Conservation (phyloP, 2,888 invertebrate species). For the Eugnorisma glareosa region DNA sequence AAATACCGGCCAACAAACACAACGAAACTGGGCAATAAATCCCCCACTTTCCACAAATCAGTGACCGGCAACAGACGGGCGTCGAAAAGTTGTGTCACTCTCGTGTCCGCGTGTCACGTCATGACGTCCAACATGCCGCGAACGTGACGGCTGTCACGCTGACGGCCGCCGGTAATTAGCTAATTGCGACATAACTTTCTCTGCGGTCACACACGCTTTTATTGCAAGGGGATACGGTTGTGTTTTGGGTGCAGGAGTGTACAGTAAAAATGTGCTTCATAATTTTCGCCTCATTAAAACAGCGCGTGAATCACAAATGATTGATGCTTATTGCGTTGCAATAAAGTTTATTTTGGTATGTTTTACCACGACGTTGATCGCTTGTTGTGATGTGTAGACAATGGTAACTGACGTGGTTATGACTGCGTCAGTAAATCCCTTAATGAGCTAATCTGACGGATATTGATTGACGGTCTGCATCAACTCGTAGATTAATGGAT, state of each 20-base stretch:
- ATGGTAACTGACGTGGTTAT: constrained; percentile 72
- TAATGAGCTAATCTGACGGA: constrained; percentile 80
- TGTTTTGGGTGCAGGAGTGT: neutral
- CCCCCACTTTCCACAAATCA: constrained; percentile 69
- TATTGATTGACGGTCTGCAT: constrained; percentile 74
- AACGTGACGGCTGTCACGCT: constrained; percentile 68
- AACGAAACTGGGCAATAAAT: constrained; percentile 55
- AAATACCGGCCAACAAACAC: constrained; percentile 54
- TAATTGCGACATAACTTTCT: constrained; percentile 78
- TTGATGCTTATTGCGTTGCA: constrained; percentile 67
- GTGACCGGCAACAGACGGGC: constrained; percentile 76
- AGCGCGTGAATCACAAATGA: constrained; percentile 68
- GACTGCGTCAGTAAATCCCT: constrained; percentile 74
- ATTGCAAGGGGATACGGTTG: constrained; percentile 16
- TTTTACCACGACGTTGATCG: constrained; percentile 66
- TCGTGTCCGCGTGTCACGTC: constrained; percentile 74
- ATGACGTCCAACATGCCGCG: constrained; percentile 58
- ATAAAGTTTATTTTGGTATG: constrained; percentile 69
- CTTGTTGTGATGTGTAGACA: constrained; percentile 70
- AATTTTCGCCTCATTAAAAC: constrained; percentile 78
- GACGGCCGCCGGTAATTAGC: constrained; percentile 80
- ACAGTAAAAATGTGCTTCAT: constrained; percentile 56
- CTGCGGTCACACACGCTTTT: constrained; percentile 38
- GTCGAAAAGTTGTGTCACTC: constrained; percentile 84
- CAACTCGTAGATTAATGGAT: constrained; percentile 63